A percentile compares a stretch with the other conserved stretches of the same genome.
Evolutionary conservation across 2,888 invertebrate species (phyloP).

Genomic region (Chouioia cunea): DNA sequence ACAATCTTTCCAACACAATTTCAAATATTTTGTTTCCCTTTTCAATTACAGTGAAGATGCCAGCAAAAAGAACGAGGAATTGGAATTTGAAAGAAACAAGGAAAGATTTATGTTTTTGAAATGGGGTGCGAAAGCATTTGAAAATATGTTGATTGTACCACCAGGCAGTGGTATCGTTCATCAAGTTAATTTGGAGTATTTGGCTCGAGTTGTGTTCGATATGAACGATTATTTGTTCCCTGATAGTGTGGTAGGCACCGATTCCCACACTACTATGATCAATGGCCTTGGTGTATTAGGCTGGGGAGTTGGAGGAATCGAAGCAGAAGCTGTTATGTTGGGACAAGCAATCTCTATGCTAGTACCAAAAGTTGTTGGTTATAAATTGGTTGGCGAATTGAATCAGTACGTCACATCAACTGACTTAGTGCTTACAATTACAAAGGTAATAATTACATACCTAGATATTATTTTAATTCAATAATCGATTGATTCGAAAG

Average conservation of each 20-base stretch:
- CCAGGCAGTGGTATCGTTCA: constrained; percentile 96
- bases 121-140: constrained; percentile 97
- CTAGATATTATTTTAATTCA: no score
- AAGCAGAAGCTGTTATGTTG: constrained; percentile 99
- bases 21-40: constrained; percentile 16
- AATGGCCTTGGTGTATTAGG: constrained; percentile 96
- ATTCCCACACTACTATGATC: constrained; percentile 99
- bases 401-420: constrained; percentile 92
- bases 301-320: constrained; percentile 97
- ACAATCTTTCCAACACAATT: constrained; percentile 10
- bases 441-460: constrained; percentile 77
- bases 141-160: constrained; percentile 97
- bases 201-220: constrained; percentile 91
- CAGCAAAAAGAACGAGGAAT: constrained; percentile 89
- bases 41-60: constrained; percentile 80
- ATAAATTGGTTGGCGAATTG: constrained; percentile 85
- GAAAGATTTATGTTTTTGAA: constrained; percentile 97
- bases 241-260: constrained; percentile 96
- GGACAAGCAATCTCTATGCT: constrained; percentile 98
- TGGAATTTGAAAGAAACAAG: constrained; percentile 95
- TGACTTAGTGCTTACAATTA: constrained; percentile 96
- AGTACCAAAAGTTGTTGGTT: constrained; percentile 95
- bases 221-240: constrained; percentile 79
- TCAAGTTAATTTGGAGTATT: constrained; percentile 96
- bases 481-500: no score